Percentiles rank a stretch among this genome's conserved stretches.
Conservation (phyloP, 2,113 vertebrate species). For the Etheostoma spectabile region DNA sequence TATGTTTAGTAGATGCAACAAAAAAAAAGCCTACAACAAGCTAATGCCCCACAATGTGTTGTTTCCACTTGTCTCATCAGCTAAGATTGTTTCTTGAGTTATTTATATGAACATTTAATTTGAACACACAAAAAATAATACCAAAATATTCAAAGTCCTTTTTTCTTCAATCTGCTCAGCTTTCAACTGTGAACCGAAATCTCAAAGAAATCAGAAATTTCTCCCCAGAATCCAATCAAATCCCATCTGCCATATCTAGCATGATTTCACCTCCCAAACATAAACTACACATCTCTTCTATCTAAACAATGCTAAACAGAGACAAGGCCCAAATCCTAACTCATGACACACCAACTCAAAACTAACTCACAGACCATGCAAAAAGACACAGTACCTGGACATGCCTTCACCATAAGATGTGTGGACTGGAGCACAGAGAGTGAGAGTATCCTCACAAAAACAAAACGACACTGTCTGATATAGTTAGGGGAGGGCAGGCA, state of each 20-base stretch:
- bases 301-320: not conserved
- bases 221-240: not conserved
- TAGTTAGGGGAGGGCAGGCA: conserved; percentile 7
- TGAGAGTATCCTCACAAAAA: not conserved
- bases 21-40: not conserved
- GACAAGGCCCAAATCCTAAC: not conserved
- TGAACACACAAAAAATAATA: not conserved
- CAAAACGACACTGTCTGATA: conserved; percentile 15
- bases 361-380: not conserved
- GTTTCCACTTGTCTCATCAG: not conserved
- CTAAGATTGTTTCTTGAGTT: too few species aligned
- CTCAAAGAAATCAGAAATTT: not conserved
- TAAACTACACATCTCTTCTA: conserved; percentile 11
- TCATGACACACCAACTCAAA: not conserved
- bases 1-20: not conserved
- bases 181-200: not conserved
- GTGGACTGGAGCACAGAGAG: conserved; percentile 5
- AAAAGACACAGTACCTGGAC: conserved; percentile 64
- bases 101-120: not conserved
- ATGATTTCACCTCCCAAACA: conserved; percentile 4
- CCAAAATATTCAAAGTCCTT: not conserved
- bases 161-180: not conserved
- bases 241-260: not conserved
- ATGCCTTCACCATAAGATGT: conserved; percentile 48
- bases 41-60: not conserved